phyloP scores from a whole-genome alignment of 2,113 vertebrate species.

The Apteryx owenii region DNA sequence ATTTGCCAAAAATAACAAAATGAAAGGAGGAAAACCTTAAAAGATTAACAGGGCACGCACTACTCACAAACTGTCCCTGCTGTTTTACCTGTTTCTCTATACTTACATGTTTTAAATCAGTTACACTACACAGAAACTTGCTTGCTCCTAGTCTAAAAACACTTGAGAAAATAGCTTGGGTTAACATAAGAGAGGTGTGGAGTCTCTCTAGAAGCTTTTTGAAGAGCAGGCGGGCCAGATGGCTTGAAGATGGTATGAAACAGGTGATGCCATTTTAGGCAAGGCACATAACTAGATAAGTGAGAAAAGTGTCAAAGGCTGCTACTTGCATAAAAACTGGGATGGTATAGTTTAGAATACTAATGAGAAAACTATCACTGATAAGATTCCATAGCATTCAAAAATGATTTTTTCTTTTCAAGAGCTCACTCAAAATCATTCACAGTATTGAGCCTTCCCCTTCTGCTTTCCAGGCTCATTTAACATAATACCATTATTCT shows the following conservation, averaged over 20 bases:
- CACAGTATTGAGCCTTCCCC: not conserved
- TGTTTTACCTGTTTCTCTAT: not conserved
- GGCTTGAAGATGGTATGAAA: not conserved
- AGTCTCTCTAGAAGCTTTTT: not conserved
- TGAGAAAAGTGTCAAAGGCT: not conserved
- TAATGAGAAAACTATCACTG: not conserved
- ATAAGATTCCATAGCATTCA: not conserved
- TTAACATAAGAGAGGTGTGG: not conserved
- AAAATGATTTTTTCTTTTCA: not conserved
- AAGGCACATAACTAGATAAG: not conserved
- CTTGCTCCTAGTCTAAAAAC: not conserved
- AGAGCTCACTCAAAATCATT: not conserved
- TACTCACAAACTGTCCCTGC: not conserved
- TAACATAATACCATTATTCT: not conserved
- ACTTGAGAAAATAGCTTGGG: not conserved
- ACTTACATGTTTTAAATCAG: not conserved
- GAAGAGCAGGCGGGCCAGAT: not conserved
- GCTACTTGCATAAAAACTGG: not conserved
- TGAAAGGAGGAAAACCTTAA: not conserved
- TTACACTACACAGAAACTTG: not conserved
- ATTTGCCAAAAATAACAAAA: not conserved
- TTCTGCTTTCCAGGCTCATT: not conserved
- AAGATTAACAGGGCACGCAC: not conserved
- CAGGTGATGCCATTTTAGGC: not conserved
- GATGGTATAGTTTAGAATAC: not conserved